Percentiles rank a stretch among this genome's conserved stretches.
These are phyloP conservation scores for Crepidodera aurea DNA, from an alignment of 2,888 invertebrate species.

Conservation along the genomic window DNA sequence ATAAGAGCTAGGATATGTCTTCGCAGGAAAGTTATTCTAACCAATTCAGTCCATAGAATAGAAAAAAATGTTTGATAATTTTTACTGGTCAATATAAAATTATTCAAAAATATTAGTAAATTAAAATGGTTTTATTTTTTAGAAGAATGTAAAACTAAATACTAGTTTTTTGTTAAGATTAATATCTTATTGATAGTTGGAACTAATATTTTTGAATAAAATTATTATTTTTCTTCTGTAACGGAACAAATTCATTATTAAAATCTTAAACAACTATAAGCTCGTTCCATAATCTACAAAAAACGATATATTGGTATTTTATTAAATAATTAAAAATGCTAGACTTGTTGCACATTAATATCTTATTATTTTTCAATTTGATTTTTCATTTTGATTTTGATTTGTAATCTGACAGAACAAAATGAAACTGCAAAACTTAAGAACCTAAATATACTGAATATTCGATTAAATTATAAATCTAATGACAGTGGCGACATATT, in stretches of 20 bases:
- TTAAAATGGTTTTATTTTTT: neutral
- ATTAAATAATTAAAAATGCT: no score
- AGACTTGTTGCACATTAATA: no score
- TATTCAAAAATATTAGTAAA: constrained; percentile 18
- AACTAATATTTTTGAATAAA: constrained; percentile 9
- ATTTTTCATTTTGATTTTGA: no score
- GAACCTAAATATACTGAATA: no score
- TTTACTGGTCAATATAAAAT: neutral
- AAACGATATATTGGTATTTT: no score
- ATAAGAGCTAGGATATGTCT: constrained; percentile 24
- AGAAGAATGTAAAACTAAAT: neutral
- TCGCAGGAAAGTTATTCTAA: constrained; percentile 11
- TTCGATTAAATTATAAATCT: no score
- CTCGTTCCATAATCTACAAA: no score
- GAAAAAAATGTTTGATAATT: neutral
- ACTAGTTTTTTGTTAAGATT: neutral
- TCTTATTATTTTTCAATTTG: no score
- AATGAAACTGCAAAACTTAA: no score
- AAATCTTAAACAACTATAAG: neutral
- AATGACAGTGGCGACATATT: no score
- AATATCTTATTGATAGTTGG: neutral
- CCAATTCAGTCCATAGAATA: constrained; percentile 23
- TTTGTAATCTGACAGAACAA: no score
- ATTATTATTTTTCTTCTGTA: neutral
- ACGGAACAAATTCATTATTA: neutral